Evolutionary conservation across 2,888 invertebrate species (phyloP), one percentile per base, ranked within the genome.

Genomic region (Volucella inanis): DNA sequence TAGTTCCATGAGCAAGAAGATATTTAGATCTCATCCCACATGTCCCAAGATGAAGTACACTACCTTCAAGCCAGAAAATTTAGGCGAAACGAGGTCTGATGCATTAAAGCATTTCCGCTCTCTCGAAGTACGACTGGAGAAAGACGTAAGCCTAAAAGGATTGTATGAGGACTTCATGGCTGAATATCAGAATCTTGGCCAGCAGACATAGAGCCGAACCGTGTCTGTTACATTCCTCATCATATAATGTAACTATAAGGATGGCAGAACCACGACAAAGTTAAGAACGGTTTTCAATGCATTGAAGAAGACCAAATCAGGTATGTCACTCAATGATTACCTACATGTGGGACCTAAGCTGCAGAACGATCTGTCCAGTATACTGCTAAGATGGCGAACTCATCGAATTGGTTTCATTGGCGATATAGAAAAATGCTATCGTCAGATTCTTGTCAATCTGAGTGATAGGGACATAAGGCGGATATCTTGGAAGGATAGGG

Each of bases 341-440:
- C 59, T 76, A 6, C 77, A 81, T 43, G 68, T 74, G 8, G 74
- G 86, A 15, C 70, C 81, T 8, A 86, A 86, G 49, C 72, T 77
- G 1, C 68, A 81, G 64, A 62, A 41, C 65, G 81, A 86, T 54
- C 55, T 84, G 18, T 39, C 54, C 12, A 57, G 59, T 39, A 59
- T 86, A 31, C 8, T 80, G 11, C 10, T 85, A 38, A 50, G 61
- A 1, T 75, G 70, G 70, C 65, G 67, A 10, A 52, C 59, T 12
- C 70, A 76, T 45, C 55, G 75, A 65, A 52, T 85, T 14, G 84
- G 45, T 12, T 70, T 85, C 14, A 85, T 75, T 45, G 54, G 71
- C 8, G 85, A 76, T 49, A 85, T 80, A 12, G 85, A 72, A 47
- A 83, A 72, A 39, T 67, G 72, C n/a, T 83, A 72, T 76, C 71